Percentiles rank a stretch among this genome's conserved stretches.
phyloP scores from a whole-genome alignment of 2,797 vertebrate genomes.

The Peromyscus melanophrys region DNA sequence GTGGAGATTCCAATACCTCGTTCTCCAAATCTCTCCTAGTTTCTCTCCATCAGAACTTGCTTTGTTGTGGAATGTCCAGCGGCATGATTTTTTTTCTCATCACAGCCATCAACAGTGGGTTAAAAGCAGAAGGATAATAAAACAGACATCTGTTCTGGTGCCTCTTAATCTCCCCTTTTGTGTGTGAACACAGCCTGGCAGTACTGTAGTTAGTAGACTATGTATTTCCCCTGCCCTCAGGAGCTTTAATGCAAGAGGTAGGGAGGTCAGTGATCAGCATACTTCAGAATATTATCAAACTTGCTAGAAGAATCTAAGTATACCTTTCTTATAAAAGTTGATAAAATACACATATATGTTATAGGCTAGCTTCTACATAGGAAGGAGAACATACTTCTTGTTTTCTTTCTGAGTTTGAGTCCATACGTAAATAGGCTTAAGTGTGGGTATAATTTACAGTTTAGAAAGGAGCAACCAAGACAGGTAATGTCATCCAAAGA shows the following conservation, averaged over 20 bases:
- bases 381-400: background rate
- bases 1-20: slow-evolving; percentile 83
- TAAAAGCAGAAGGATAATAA: slow-evolving; percentile 80
- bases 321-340: background rate
- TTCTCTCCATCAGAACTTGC: slow-evolving; percentile 72
- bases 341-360: background rate
- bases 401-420: background rate
- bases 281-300: background rate
- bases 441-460: background rate
- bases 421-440: background rate
- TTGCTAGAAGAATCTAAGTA: background rate
- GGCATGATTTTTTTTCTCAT: slow-evolving; percentile 74
- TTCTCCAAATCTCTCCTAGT: slow-evolving; percentile 26
- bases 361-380: background rate
- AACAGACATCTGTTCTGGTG: slow-evolving; percentile 67
- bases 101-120: slow-evolving; percentile 73
- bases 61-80: slow-evolving; percentile 72
- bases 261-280: background rate
- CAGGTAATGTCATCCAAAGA: background rate
- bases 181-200: background rate
- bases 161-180: background rate
- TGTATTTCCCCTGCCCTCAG: background rate
- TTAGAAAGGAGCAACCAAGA: background rate
- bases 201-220: background rate
- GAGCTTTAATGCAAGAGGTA: background rate